Evolutionary conservation across 2,888 invertebrate genomes (phyloP).

Genomic region (Drosophila kuntzei): DNA sequence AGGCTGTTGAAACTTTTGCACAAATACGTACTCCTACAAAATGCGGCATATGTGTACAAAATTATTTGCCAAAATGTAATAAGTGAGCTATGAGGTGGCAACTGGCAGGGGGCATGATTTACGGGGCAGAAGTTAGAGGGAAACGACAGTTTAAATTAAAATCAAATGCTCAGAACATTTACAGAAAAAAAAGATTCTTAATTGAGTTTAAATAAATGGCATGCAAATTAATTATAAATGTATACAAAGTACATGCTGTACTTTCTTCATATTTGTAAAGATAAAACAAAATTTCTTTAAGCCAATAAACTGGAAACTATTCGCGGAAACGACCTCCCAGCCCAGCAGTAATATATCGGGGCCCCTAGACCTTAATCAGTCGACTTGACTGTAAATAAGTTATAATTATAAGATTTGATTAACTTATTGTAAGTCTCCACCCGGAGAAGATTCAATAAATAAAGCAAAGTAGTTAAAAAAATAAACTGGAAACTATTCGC

Average conservation of each 20-base stretch:
- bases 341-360: no score
- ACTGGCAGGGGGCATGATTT: not conserved
- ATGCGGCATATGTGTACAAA: slow-evolving; percentile 55
- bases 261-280: not conserved
- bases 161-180: slow-evolving; percentile 10
- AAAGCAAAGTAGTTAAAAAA: no score
- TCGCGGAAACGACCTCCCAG: no score
- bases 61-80: slow-evolving; percentile 45
- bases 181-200: slow-evolving; percentile 12
- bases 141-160: not conserved
- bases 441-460: no score
- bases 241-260: not conserved
- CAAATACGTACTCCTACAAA: slow-evolving; percentile 61
- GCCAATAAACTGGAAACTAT: not conserved
- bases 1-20: slow-evolving; percentile 65
- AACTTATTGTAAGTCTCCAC: no score
- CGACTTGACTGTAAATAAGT: no score
- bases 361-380: no score
- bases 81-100: slow-evolving; percentile 7
- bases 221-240: not conserved
- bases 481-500: no score
- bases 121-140: no score
- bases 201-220: slow-evolving; percentile 28
- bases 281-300: not conserved
- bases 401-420: no score